A percentile compares a stretch with the other conserved stretches of the same genome.
These are phyloP conservation scores for Rhinichthys klamathensis DNA, from an alignment of 2,113 vertebrate genomes.

Conservation along the genomic window DNA sequence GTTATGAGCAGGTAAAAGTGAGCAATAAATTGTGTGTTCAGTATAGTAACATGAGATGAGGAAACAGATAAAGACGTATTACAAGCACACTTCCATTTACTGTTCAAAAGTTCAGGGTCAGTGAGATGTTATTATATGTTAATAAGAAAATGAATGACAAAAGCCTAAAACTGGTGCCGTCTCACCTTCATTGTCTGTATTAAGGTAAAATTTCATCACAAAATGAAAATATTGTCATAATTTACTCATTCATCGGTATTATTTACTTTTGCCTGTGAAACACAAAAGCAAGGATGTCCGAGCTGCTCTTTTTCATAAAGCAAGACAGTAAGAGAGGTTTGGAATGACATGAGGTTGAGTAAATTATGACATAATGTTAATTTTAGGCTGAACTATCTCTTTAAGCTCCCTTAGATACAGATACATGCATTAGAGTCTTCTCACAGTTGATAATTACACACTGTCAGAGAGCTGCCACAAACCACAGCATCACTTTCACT, in stretches of 20 bases:
- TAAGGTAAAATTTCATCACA: too few species aligned
- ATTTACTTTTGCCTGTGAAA: not conserved
- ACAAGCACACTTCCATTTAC: too few species aligned
- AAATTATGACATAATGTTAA: not conserved
- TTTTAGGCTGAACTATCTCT: not conserved
- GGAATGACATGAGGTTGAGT: not conserved
- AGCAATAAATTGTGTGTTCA: not conserved
- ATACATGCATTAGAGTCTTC: not conserved
- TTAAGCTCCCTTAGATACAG: not conserved
- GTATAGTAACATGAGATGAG: not conserved
- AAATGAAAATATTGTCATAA: too few species aligned
- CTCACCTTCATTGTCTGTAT: too few species aligned
- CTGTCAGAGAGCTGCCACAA: slow-evolving; percentile 14
- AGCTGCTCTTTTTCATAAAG: not conserved
- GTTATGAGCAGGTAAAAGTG: not conserved
- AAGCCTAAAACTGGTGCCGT: too few species aligned
- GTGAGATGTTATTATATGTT: too few species aligned
- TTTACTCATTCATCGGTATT: not conserved
- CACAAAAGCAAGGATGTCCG: not conserved
- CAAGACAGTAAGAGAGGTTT: not conserved
- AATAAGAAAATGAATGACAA: too few species aligned
- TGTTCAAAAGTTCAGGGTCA: too few species aligned
- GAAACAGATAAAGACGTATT: not conserved
- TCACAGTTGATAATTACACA: slow-evolving; percentile 27
- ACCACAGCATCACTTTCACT: slow-evolving; percentile 8